Base-by-base conservation (phyloP, 2,797 vertebrate genomes). In the Ibycter americanus region DNA sequence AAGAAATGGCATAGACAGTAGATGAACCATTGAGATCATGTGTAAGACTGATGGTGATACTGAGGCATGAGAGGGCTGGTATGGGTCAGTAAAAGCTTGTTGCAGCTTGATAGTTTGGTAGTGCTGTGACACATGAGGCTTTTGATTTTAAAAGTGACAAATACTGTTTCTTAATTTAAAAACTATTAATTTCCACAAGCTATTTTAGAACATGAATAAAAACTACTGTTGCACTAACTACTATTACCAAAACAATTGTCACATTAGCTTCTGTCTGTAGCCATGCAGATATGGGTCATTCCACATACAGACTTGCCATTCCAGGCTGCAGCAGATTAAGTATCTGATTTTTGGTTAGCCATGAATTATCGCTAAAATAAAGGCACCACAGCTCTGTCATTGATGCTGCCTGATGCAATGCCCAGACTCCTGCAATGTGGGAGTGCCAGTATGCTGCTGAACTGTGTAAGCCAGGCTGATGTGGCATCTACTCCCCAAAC, bases 61-160 rank as follows among this genome's bases (percentile, higher is more conserved):
- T n/a, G n/a, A n/a, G n/a, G n/a, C n/a, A n/a, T n/a, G n/a, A n/a
- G n/a, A n/a, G n/a, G n/a, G n/a, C n/a, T n/a, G n/a, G n/a, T n/a
- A n/a, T n/a, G n/a, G n/a, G n/a, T n/a, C n/a, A n/a, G n/a, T n/a
- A n/a, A n/a, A n/a, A n/a, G n/a, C n/a, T n/a, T n/a, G n/a, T n/a
- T n/a, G n/a, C n/a, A n/a, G n/a, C n/a, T n/a, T n/a, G n/a, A n/a
- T n/a, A n/a, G n/a, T n/a, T n/a, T n/a, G n/a, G n/a, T n/a, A n/a
- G n/a, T n/a, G n/a, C n/a, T n/a, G n/a, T n/a, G n/a, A n/a, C n/a
- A n/a, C n/a, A n/a, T 0, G 0, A 83, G 44, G 20, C 26, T 74
- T 78, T 76, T 47, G 42, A 58, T 65, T 84, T 68, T 61, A 52
- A 49, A 88, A 89, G 44, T 54, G n/a, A 80, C 29, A 91, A 81